A percentile compares a stretch with the other conserved stretches of the same genome.
These are phyloP conservation scores for Cossypha heuglini DNA, from an alignment of 2,797 vertebrate species.

Conservation along the genomic window DNA sequence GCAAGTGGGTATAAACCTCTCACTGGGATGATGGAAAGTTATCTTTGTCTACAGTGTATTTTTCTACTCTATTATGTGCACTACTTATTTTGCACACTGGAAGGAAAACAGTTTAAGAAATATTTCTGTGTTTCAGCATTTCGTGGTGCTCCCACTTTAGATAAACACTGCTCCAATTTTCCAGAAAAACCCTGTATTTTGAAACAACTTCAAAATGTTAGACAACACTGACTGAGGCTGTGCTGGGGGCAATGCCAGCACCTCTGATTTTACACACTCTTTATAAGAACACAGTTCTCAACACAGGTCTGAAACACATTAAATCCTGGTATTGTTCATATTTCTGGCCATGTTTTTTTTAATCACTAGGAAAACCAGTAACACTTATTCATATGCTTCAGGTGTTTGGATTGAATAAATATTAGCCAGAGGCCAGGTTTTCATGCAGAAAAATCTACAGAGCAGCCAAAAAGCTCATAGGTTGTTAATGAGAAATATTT, in stretches of 20 bases:
- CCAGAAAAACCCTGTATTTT: neutral
- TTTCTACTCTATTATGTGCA: neutral
- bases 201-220: neutral
- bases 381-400: neutral
- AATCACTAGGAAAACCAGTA: neutral
- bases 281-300: neutral
- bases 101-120: neutral
- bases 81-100: neutral
- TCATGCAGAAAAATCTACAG: neutral
- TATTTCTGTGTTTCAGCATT: neutral
- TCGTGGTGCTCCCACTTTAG: neutral
- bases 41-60: neutral
- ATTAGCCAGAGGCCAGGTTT: neutral
- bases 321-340: neutral
- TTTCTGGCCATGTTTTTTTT: neutral
- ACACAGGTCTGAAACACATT: neutral
- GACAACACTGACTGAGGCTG: neutral
- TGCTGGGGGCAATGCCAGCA: neutral
- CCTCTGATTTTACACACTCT: neutral
- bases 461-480: neutral
- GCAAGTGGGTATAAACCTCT: neutral
- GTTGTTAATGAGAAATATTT: slow-evolving; percentile 18
- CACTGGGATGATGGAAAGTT: neutral
- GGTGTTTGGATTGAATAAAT: neutral
- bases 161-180: neutral